Evolutionary conservation across 2,113 vertebrate species (phyloP).

Genomic region (Oreochromis tanganicae): DNA sequence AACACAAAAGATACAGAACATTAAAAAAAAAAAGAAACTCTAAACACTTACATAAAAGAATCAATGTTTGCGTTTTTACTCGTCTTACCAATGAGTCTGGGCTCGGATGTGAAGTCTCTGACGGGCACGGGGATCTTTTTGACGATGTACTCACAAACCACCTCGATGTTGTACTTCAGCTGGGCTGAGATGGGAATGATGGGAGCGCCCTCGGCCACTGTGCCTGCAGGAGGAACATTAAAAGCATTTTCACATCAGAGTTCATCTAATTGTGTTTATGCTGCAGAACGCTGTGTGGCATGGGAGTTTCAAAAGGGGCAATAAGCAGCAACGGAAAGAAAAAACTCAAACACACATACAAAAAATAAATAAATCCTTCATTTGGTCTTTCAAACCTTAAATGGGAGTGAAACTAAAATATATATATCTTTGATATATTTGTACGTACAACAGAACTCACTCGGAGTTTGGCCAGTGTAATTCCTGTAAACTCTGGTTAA

Average conservation of each 20-base stretch:
- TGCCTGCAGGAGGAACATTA: conserved; percentile 70
- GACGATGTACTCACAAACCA: conserved; percentile 97
- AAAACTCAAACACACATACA: neutral
- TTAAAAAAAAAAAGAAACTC: neutral
- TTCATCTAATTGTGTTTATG: neutral
- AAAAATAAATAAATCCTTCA: neutral
- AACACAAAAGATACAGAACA: neutral
- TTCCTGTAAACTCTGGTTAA: fast-evolving
- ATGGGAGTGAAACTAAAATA: neutral
- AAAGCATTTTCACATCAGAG: neutral
- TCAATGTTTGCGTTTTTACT: fast-evolving
- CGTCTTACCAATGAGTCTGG: conserved; percentile 88
- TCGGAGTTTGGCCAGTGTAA: fast-evolving
- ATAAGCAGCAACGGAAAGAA: neutral
- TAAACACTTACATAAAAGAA: neutral
- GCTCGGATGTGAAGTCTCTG: conserved; percentile 95
- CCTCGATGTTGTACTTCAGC: conserved; percentile 98
- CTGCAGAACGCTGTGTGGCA: neutral
- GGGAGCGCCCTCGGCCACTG: conserved; percentile 95
- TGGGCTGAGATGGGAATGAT: conserved; percentile 99
- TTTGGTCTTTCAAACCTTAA: neutral
- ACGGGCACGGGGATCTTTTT: conserved; percentile 96
- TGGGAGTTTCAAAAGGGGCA: neutral
- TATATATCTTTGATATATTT: neutral
- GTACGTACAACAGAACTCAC: neutral